Evolutionary conservation across 2,113 vertebrate species (phyloP).

Genomic region (Aldabrachelys gigantea): DNA sequence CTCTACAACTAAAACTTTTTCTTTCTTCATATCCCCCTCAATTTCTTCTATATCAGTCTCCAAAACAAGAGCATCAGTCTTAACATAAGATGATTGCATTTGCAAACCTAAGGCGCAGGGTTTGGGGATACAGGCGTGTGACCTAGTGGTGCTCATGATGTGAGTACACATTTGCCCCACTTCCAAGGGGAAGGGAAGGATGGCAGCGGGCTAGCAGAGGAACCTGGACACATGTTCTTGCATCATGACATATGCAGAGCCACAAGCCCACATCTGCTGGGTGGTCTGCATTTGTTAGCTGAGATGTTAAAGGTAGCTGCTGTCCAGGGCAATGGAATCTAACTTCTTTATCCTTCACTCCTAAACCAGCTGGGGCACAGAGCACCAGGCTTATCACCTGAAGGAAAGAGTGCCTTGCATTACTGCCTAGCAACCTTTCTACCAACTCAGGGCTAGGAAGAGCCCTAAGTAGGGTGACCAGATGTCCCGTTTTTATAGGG

Average conservation of each 20-base stretch:
- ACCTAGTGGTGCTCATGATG: background rate
- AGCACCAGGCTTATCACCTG: too few species aligned
- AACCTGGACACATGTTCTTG: background rate
- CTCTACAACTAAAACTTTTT: background rate
- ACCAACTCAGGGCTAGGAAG: background rate
- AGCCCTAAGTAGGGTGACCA: background rate
- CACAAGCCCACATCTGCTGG: background rate
- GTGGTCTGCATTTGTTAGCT: background rate
- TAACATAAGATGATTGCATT: background rate
- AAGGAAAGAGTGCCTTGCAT: background rate
- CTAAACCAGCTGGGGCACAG: accelerated
- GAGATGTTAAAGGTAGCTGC: background rate
- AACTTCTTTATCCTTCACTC: background rate
- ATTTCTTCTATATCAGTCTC: background rate
- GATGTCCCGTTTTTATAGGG: too few species aligned
- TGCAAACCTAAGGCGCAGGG: background rate
- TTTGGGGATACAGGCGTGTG: background rate
- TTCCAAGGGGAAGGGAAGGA: background rate
- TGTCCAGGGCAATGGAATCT: background rate
- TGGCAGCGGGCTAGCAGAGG: background rate
- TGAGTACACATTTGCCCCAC: background rate
- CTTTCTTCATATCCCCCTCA: background rate
- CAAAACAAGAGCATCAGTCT: background rate
- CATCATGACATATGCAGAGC: background rate
- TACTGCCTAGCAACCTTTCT: background rate